A percentile compares a stretch with the other conserved stretches of the same genome.
phyloP scores from a whole-genome alignment of 2,797 vertebrate species.

The Numenius phaeopus region DNA sequence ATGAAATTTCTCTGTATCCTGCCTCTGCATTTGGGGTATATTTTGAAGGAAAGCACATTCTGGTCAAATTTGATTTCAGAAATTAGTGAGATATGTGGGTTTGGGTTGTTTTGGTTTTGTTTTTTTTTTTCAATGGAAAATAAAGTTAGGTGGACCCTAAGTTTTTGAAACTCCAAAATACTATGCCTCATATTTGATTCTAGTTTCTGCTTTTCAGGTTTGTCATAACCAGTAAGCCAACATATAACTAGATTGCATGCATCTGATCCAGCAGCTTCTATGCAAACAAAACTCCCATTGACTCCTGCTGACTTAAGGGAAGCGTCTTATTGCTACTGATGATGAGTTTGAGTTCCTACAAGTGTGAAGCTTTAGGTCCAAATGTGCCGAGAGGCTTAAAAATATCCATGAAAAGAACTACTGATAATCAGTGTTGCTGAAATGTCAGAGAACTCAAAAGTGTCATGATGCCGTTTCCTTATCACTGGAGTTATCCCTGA shows the following conservation, averaged over 20 bases:
- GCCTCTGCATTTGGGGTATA: not conserved
- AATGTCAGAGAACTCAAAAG: slow-evolving; percentile 56
- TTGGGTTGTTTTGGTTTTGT: not conserved
- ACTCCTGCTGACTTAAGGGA: not conserved
- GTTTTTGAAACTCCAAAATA: not conserved
- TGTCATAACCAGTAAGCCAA: not conserved
- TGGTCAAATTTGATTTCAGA: not conserved
- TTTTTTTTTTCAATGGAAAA: not conserved
- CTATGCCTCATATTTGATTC: not conserved
- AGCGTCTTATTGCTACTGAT: not conserved
- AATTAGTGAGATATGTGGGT: not conserved
- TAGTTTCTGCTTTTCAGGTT: not conserved
- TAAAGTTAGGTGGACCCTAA: not conserved
- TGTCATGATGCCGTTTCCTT: slow-evolving; percentile 40
- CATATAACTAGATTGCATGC: not conserved
- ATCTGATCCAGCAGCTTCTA: not conserved
- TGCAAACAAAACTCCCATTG: not conserved
- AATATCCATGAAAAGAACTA: slow-evolving; percentile 34
- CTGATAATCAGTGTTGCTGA: slow-evolving; percentile 47
- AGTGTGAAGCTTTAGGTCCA: slow-evolving; percentile 10
- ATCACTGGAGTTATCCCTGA: slow-evolving; percentile 29
- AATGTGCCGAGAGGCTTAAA: slow-evolving; percentile 53
- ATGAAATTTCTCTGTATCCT: not conserved
- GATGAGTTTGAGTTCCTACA: slow-evolving; percentile 1
- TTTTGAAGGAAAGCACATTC: not conserved